phyloP scores from a whole-genome alignment of 2,797 vertebrate species.

The Mallotus villosus region DNA sequence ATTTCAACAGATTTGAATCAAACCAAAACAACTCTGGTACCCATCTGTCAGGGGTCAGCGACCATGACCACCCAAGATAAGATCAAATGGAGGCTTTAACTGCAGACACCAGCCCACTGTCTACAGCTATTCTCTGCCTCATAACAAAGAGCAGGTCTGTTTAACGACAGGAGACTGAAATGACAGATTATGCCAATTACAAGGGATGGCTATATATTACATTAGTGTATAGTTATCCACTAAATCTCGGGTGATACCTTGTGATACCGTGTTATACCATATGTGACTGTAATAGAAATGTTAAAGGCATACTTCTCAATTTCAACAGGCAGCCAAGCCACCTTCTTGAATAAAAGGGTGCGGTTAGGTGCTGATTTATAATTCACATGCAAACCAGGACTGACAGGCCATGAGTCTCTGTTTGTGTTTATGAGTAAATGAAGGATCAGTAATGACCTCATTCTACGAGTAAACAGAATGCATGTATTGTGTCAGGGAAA shows the following conservation, averaged over 20 bases:
- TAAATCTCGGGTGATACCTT: background rate
- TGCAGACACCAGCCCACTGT: constrained; percentile 9
- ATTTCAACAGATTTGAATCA: constrained; percentile 35
- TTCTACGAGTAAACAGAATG: no score
- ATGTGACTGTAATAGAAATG: background rate
- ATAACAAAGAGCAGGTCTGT: constrained; percentile 19
- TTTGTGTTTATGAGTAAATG: no score
- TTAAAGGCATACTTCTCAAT: background rate
- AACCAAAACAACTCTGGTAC: constrained; percentile 21
- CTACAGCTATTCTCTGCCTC: constrained; percentile 14
- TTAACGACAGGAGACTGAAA: background rate
- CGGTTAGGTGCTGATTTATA: background rate
- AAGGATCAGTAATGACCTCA: no score
- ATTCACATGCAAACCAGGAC: background rate
- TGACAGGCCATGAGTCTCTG: background rate
- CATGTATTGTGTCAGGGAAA: no score
- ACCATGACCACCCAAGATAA: constrained; percentile 38
- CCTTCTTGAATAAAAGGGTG: background rate
- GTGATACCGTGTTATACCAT: background rate
- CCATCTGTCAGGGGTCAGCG: constrained; percentile 23
- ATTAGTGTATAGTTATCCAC: background rate
- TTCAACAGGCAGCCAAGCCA: background rate
- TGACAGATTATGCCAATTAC: constrained; percentile 3
- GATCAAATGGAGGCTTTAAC: constrained; percentile 35
- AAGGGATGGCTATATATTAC: background rate